Base-by-base conservation (phyloP, 2,888 invertebrate species). In the Himalopsyche anomala region DNA sequence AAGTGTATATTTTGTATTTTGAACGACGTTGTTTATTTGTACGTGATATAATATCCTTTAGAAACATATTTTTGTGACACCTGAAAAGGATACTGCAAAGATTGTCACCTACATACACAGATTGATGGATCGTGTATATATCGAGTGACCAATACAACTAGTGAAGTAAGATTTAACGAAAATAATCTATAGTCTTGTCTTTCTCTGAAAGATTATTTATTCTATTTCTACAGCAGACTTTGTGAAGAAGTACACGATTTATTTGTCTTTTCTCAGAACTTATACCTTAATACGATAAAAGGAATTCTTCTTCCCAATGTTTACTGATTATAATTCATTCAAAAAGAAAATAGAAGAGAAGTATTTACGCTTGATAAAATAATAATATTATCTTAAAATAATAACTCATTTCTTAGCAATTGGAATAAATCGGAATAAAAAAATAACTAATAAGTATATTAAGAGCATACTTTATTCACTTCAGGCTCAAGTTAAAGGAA, bases 21-120 rank as follows among this genome's bases (percentile, higher is more conserved):
- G 62, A 62, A 51, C 0, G 56, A 56, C n/a, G 56, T 56, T 56
- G 56, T 56, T 56, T 56, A 56, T 56, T 56, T 56, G 11, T 56
- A 11, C 56, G n/a, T 56, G 56, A 56, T 19, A 56, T 56, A 19
- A 62, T 62, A 11, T 62, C 5, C 62, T 19, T 19, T 62, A n/a
- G 62, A 62, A 62, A 62, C 62, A 62, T 19, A 28, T 62, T 19
- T 62, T 62, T 62, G 19, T 62, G 62, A 62, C 62, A 62, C 15
- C 8, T 19, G 19, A 62, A 62, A 62, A 62, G 6, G 19, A 62
- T 62, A 62, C 11, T 19, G 28, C 15, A 28, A 28, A 28, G 28
- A 28, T 28, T 28, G 28, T 19, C 62, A 62, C 9, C 19, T 62
- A 19, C 11, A 62, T 62, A 19, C 11, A 62, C 19, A 19, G 9